Evolutionary conservation across 64 coral and sea anemone species (phyloP), one percentile per base, ranked within the genome.

Genomic region (Exaiptasia diaphana): DNA sequence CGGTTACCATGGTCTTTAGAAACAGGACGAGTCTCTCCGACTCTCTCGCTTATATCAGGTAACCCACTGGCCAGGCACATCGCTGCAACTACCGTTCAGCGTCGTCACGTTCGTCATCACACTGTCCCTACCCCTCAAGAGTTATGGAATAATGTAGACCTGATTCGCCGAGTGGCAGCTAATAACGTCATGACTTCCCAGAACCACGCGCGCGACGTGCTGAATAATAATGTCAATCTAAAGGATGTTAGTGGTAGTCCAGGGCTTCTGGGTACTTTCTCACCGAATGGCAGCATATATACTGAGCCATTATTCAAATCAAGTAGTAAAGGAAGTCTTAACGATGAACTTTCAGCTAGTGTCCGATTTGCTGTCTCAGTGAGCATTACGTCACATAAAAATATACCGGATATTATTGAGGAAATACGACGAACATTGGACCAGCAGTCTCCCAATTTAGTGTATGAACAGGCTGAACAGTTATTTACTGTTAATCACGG

Each of bases 221-320:
- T 99, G 49, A 99, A 99, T 88, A 99, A 99, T 74, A 99, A 99
- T 76, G 93, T 99, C 33, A 99, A 92, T 77, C 69, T 88, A 40
- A 92, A 99, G 67, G 86, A 93, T 13, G 75, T 53, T 12, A 39
- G 71, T 6, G 46, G 78, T 31, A 53, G 60, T 4, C 79, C 87
- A 43, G 82, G 85, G 64, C 68, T 89, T 11, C 65, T 99, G 18
- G 67, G 80, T 28, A 77, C 85, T 55, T 53, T 99, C 11, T 89
- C 95, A 20, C 95, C 95, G 4, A 99, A 99, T 26, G 95, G 95
- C 7, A 88, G 80, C 17, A 37, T 99, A 17, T 79, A 80, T 65
- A 81, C 81, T 26, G 90, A 93, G 49, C 41, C 80, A 65, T 45
- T 88, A 10, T 41, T 85, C 28, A 93, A 99, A 34, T 57, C 90